Base-by-base conservation (phyloP, 1,140 invertebrate species). In the Callitettix versicolor region DNA sequence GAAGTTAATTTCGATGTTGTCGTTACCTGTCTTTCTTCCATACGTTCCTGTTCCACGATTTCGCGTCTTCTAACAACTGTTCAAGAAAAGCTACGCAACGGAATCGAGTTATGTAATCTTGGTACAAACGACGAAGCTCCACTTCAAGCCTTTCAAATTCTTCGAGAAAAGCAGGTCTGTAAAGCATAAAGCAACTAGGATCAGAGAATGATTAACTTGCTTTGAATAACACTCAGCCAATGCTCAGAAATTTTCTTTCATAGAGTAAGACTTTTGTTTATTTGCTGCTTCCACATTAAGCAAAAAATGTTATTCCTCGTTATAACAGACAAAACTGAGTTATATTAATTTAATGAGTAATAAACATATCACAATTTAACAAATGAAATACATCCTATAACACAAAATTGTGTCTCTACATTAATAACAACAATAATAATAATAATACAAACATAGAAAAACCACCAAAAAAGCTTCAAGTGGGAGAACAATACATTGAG, bases 161-260 rank as follows among this genome's bases (percentile, higher is more conserved):
- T 64, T 95, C 89, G 80, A 98, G 87, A 69, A 96, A 98, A 0
- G 94, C 94, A 3, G 96, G 96, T 41, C 95, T 90, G 60, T 14
- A 63, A 62, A 59, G 49, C 2, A 46, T n/a, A n/a, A n/a, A n/a
- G n/a, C n/a, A n/a, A n/a, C n/a, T n/a, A 57, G 12, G 3, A 58
- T 15, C 30, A 22, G 26, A n/a, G n/a, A n/a, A n/a, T n/a, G n/a
- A 15, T 43, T 20, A 11, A 22, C 12, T n/a, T n/a, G 9, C 24
- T 17, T 9, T 11, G 17, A 7, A 44, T 44, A 7, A 11, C 18
- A 36, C 7, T 9, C 34, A n/a, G 34, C 34, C 34, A 36, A 9
- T 9, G n/a, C 34, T n/a, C n/a, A 36, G 34, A 36, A n/a, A 9
- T 7, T 36, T n/a, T 53, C 3, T 38, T 5, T 34, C 17, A 38